Conservation (phyloP, 2,113 vertebrate species). For the Hiodon tergisus region DNA sequence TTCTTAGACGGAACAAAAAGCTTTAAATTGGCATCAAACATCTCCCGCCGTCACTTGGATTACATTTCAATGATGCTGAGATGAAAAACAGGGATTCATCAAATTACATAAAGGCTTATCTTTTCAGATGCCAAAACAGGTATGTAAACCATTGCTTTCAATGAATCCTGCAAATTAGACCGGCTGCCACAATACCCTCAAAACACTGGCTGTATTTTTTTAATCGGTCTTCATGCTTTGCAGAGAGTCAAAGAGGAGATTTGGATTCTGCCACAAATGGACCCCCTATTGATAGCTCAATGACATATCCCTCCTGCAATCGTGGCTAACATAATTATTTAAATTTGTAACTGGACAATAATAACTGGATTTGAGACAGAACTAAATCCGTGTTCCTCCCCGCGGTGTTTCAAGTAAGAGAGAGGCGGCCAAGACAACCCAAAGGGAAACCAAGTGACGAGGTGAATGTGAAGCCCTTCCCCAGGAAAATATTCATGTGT, state of each 20-base stretch:
- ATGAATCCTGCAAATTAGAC: not conserved
- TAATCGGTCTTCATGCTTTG: conserved; percentile 22
- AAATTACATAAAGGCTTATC: not conserved
- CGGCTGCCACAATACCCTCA: not conserved
- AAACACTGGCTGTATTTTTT: not conserved
- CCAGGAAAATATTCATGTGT: too few relatives aligned
- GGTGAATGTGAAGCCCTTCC: too few relatives aligned
- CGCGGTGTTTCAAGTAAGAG: too few relatives aligned
- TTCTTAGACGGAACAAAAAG: not conserved
- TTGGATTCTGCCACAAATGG: too few relatives aligned
- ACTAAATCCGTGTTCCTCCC: too few relatives aligned
- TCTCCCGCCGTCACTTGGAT: not conserved
- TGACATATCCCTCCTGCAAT: too few relatives aligned
- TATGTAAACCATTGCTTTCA: not conserved
- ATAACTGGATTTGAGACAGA: too few relatives aligned
- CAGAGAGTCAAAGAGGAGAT: conserved; percentile 10
- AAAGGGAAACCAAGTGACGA: too few relatives aligned
- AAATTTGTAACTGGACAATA: too few relatives aligned
- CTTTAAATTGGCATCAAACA: not conserved
- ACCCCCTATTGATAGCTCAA: too few relatives aligned
- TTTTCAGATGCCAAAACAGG: not conserved
- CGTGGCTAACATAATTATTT: too few relatives aligned
- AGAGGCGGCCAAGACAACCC: too few relatives aligned
- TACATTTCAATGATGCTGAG: not conserved
- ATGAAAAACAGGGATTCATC: not conserved